Base-by-base conservation (phyloP, 2,888 invertebrate genomes). In the Drosophila multiciliata region DNA sequence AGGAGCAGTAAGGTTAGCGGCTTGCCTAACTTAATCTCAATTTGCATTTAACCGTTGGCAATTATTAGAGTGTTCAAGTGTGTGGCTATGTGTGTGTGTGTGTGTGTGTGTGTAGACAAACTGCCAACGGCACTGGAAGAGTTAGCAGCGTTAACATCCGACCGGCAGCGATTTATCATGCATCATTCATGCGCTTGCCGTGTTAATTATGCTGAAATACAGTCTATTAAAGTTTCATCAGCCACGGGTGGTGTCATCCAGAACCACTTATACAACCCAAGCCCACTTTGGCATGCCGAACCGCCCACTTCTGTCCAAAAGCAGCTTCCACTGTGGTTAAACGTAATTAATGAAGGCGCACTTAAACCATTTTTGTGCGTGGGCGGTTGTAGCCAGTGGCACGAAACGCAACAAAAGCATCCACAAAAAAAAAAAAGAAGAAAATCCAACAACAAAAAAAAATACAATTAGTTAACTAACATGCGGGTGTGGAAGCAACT, bases 311-410 rank as follows among this genome's bases (percentile, higher is more conserved):
- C 17, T 35, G n/a, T 32, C 17, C 23, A 8, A 23, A 20, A 36
- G 50, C 55, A 26, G 63, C 29, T 48, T 42, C 49, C 70, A 50
- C 65, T 50, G 80, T 57, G 80, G 72, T 66, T 57, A 86, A 85
- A 84, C 63, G 85, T 86, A 86, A 86, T 86, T 86, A 86, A 86
- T 86, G 86, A 82, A 84, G 77, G 85, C 89, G 79, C 78, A 87
- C 84, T 89, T 89, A 83, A 85, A 86, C 89, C 89, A 89, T 87
- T 85, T 85, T 81, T 81, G 89, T 89, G 85, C 87, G 87, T 88
- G 78, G 89, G 78, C 66, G 67, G 58, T 62, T 70, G 0, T 6
- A 29, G 50, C 72, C 68, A 66, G 64, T 60, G 71, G 57, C 70
- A 75, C 66, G 65, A 62, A 80, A 50, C 65, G 76, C 80, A 66